Base-by-base conservation (phyloP, 2,113 vertebrate genomes). In the Ptilonorhynchus violaceus region DNA sequence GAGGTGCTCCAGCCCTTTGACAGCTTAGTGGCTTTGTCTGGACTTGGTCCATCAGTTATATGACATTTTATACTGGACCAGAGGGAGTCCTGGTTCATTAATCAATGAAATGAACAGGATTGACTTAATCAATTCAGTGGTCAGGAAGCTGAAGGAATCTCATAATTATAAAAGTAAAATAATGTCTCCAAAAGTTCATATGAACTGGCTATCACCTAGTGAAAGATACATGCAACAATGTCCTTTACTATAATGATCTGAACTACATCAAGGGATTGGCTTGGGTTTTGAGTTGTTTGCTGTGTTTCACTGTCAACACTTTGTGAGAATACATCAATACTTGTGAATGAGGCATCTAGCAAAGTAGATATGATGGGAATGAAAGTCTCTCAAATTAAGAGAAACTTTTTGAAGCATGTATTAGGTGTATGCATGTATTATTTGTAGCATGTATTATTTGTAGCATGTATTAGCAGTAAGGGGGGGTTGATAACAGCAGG, bases 181-280 rank as follows among this genome's bases (percentile, higher is more conserved):
- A 79, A 55, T 11, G 5, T 11, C 18, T 87, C 10, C 4, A 73
- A 49, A 35, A 81, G 9, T 44, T 55, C 3, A 24, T 44, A 42
- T 80, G 25, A 64, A 53, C 19, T 23, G 15, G 2, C 23, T 74
- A 3, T 53, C n/a, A 39, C 7, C 39, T 72, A 56, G 37, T 30
- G 6, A 15, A 42, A 75, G 22, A 50, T 58, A 5, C 35, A 39
- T 20, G 6, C 42, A 18, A 56, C 19, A 39, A 35, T 31, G 15
- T 18, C 2, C 7, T 89, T 56, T 53, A 20, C 39, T 70, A 33
- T 15, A 78, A 31, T 24, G 4, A 35, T 42, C 35, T 56, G 25
- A 53, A 14, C 27, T 42, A 27, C 0, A 0, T 24, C 23, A 25
- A 60, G 14, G 17, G 7, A 9, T 46, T 63, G n/a, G 1, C 27